phyloP scores from a whole-genome alignment of 1,140 invertebrate species.

The Hylyphantes graminicola region DNA sequence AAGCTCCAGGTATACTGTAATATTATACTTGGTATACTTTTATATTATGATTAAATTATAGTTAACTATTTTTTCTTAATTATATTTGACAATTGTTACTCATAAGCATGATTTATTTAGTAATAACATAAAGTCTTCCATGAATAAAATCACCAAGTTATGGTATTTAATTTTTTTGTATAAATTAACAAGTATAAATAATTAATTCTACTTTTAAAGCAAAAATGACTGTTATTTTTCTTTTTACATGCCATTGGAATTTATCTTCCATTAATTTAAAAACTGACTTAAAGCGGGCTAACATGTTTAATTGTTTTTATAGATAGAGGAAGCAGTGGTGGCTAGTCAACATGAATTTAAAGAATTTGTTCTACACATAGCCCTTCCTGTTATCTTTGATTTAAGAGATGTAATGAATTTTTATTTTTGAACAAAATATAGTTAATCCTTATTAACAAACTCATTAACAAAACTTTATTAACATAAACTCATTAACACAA shows the following conservation, averaged over 20 bases:
- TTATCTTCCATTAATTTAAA: too few relatives aligned
- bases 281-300: neutral
- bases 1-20: too few relatives aligned
- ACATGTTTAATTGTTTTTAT: neutral
- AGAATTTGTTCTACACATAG: constrained; percentile 49
- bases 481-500: too few relatives aligned
- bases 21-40: too few relatives aligned
- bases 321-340: constrained; percentile 11
- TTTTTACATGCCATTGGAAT: too few relatives aligned
- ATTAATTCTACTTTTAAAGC: neutral
- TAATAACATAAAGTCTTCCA: too few relatives aligned
- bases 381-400: constrained; percentile 51
- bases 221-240: neutral
- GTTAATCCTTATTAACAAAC: neutral
- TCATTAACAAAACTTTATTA: too few relatives aligned
- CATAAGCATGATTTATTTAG: too few relatives aligned
- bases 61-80: too few relatives aligned
- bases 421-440: neutral
- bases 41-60: too few relatives aligned
- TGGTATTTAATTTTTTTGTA: too few relatives aligned
- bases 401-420: constrained; percentile 50
- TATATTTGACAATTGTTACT: too few relatives aligned
- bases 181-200: neutral
- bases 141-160: neutral
- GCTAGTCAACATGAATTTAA: constrained; percentile 20